A percentile compares a stretch with the other conserved stretches of the same genome.
These are phyloP conservation scores for Oikopleura dioica DNA, from an alignment of 23 tunicate genomes.

Conservation along the genomic window DNA sequence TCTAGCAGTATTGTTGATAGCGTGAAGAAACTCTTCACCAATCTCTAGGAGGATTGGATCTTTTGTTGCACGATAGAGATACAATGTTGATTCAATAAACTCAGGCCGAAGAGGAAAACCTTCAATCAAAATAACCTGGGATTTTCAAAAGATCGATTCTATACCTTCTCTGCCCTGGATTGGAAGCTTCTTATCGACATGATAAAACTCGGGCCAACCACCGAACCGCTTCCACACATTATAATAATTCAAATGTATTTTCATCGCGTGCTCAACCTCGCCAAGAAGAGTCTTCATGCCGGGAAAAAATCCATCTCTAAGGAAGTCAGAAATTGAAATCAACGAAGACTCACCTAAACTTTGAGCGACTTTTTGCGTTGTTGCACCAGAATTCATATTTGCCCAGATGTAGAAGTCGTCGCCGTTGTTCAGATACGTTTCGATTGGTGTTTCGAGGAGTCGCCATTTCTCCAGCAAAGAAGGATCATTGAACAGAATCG, in stretches of 20 bases:
- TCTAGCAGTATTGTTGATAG: constrained; percentile 34
- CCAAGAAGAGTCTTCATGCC: constrained; percentile 68
- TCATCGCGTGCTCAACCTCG: constrained; percentile 48
- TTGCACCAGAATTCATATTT: constrained; percentile 46
- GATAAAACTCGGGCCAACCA: constrained; percentile 58
- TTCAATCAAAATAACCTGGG: not conserved
- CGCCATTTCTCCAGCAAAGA: not conserved
- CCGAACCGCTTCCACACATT: constrained; percentile 42
- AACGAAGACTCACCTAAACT: too few relatives aligned
- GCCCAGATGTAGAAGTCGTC: constrained; percentile 94
- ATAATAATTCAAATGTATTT: constrained; percentile 46
- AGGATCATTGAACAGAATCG: constrained; percentile 30
- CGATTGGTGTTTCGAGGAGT: constrained; percentile 21
- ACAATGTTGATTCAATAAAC: constrained; percentile 63
- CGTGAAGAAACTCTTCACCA: constrained; percentile 25
- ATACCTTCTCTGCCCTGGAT: constrained; percentile 35
- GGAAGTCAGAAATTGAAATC: too few relatives aligned
- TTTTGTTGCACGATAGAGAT: constrained; percentile 55
- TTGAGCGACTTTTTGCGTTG: constrained; percentile 48
- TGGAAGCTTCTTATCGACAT: constrained; percentile 22
- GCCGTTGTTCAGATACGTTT: constrained; percentile 40
- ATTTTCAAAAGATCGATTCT: constrained; percentile 8
- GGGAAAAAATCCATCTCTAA: constrained; percentile 93
- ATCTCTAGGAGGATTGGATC: constrained; percentile 52
- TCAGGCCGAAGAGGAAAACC: constrained; percentile 23